Evolutionary conservation across 2,888 invertebrate genomes (phyloP).

Genomic region (Acronicta alni): DNA sequence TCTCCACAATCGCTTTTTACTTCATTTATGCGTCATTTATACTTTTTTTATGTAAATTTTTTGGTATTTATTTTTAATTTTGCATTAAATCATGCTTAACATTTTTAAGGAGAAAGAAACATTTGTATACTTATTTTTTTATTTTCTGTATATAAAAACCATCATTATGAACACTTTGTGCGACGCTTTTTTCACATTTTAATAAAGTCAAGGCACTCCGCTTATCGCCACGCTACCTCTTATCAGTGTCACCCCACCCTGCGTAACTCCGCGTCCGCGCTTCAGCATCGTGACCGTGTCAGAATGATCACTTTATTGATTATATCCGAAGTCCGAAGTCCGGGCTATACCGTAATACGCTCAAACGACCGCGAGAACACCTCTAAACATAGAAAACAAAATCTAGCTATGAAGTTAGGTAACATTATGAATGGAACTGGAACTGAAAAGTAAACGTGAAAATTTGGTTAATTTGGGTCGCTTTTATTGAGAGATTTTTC

Average conservation of each 20-base stretch:
- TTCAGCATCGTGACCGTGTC: slow-evolving; percentile 85
- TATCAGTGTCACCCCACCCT: slow-evolving; percentile 49
- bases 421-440: slow-evolving; percentile 39
- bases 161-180: neutral
- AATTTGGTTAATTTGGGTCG: slow-evolving; percentile 1
- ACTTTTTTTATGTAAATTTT: too few species aligned
- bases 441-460: slow-evolving; percentile 46
- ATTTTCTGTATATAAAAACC: neutral
- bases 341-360: slow-evolving; percentile 55
- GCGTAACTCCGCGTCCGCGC: slow-evolving; percentile 84
- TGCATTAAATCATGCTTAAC: too few species aligned
- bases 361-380: slow-evolving; percentile 38
- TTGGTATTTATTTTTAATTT: too few species aligned
- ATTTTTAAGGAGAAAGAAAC: too few species aligned
- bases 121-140: neutral
- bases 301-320: slow-evolving; percentile 86
- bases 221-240: slow-evolving; percentile 56
- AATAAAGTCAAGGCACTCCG: neutral
- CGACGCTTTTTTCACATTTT: neutral
- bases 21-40: too few species aligned
- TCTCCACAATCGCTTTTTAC: slow-evolving; percentile 77
- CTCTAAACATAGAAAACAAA: slow-evolving; percentile 26
- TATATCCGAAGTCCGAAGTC: slow-evolving; percentile 62
- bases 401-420: slow-evolving; percentile 35
- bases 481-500: slow-evolving; percentile 7